Percentiles rank a stretch among this genome's conserved stretches.
Conservation (phyloP, 2,888 invertebrate genomes). For the Nezara viridula region DNA sequence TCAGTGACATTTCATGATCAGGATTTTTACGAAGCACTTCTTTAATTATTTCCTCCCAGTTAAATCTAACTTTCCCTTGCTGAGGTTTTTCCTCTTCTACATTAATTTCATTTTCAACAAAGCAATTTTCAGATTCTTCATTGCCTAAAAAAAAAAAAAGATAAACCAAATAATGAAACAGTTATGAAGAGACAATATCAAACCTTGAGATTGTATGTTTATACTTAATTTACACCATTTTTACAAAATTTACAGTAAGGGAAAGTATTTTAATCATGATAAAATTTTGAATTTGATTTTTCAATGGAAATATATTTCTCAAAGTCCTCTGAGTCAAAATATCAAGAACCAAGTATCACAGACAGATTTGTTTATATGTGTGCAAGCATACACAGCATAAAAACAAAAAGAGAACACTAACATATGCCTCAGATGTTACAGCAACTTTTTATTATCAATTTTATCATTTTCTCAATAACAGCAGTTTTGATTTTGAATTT, state of each 20-base stretch:
- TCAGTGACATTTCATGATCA: conserved; percentile 78
- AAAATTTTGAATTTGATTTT: too few relatives aligned
- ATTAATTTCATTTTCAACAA: background rate
- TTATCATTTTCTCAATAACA: too few relatives aligned
- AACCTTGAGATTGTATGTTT: background rate
- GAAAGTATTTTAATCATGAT: too few relatives aligned
- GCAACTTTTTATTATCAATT: too few relatives aligned
- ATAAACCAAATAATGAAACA: background rate
- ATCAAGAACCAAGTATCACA: too few relatives aligned
- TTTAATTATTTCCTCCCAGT: conserved; percentile 72
- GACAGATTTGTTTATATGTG: too few relatives aligned
- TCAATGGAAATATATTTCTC: too few relatives aligned
- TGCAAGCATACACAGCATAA: too few relatives aligned
- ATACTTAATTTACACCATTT: background rate
- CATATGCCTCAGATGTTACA: too few relatives aligned
- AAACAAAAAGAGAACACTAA: too few relatives aligned
- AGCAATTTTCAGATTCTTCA: background rate
- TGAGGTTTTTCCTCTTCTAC: background rate
- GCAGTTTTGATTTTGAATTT: too few relatives aligned
- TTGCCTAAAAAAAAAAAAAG: background rate
- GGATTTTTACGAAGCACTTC: conserved; percentile 71
- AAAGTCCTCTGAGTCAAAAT: too few relatives aligned
- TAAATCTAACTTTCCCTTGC: conserved; percentile 68
- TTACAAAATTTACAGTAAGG: background rate
- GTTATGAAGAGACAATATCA: background rate